A percentile compares a stretch with the other conserved stretches of the same genome.
These are phyloP conservation scores for Steinernema feltiae DNA, from an alignment of 1,140 invertebrate genomes.

Conservation along the genomic window DNA sequence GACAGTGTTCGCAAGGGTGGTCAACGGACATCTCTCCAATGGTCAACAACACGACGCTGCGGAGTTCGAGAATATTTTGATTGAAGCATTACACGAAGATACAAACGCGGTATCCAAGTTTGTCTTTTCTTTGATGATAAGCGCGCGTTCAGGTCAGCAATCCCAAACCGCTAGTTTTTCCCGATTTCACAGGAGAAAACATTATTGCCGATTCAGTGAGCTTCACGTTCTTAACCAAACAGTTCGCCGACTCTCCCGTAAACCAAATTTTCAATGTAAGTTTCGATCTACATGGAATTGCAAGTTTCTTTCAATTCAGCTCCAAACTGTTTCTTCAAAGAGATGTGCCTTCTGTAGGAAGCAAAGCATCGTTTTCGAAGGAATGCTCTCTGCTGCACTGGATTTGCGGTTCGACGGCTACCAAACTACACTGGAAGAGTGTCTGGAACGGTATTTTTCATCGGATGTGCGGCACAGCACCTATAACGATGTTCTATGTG, in stretches of 20 bases:
- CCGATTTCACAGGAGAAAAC: constrained; percentile 15
- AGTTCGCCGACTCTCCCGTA: constrained; percentile 25
- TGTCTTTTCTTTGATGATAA: no score
- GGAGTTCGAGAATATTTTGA: constrained; percentile 27
- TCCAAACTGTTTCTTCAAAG: constrained; percentile 16
- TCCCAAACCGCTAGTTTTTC: constrained; percentile 16
- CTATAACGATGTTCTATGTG: neutral
- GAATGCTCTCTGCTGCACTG: neutral
- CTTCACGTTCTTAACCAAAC: constrained; percentile 7
- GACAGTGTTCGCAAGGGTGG: constrained; percentile 20
- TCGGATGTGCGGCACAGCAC: neutral
- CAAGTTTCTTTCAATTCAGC: constrained; percentile 20
- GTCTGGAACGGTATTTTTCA: constrained; percentile 22
- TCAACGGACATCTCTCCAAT: constrained; percentile 19
- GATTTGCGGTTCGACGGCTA: neutral
- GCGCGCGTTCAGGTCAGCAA: constrained; percentile 3
- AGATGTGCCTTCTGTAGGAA: neutral
- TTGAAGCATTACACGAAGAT: constrained; percentile 32
- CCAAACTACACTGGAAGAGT: constrained; percentile 20
- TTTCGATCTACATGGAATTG: neutral
- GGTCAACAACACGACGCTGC: constrained; percentile 30
- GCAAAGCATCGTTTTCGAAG: constrained; percentile 8
- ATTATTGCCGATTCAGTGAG: constrained; percentile 18
- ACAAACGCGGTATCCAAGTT: constrained; percentile 22
- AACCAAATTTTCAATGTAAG: constrained; percentile 23